Evolutionary conservation across 2,888 invertebrate genomes (phyloP).

Genomic region (Leptinotarsa haldemani): DNA sequence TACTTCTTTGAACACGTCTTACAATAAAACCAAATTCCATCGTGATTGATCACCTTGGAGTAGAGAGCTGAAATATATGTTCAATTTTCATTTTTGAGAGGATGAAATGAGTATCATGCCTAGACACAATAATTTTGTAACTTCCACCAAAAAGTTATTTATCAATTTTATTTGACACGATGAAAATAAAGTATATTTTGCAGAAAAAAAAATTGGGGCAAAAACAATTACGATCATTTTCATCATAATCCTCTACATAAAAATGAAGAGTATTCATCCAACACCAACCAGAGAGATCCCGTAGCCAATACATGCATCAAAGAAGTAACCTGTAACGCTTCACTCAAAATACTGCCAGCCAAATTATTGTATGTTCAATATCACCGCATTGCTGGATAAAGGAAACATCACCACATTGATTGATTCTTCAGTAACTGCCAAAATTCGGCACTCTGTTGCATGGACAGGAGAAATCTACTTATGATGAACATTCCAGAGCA

Average conservation of each 20-base stretch:
- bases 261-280: neutral
- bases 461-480: neutral
- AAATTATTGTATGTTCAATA: neutral
- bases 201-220: neutral
- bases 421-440: neutral
- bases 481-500: neutral
- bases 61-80: neutral
- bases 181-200: too few species aligned
- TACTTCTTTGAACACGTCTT: constrained; percentile 51
- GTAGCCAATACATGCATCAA: constrained; percentile 8
- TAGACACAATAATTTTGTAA: too few species aligned
- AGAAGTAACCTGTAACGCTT: neutral
- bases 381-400: constrained; percentile 3
- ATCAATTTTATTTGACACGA: too few species aligned
- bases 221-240: neutral
- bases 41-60: neutral
- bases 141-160: too few species aligned
- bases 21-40: constrained; percentile 34
- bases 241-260: neutral
- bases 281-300: neutral
- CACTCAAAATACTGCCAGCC: neutral
- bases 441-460: constrained; percentile 11
- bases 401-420: neutral
- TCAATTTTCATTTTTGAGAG: too few species aligned
- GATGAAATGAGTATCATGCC: too few species aligned